A percentile compares a stretch with the other conserved stretches of the same genome.
These are phyloP conservation scores for Rhagologus leucostigma DNA, from an alignment of 2,113 vertebrate genomes.

Conservation along the genomic window DNA sequence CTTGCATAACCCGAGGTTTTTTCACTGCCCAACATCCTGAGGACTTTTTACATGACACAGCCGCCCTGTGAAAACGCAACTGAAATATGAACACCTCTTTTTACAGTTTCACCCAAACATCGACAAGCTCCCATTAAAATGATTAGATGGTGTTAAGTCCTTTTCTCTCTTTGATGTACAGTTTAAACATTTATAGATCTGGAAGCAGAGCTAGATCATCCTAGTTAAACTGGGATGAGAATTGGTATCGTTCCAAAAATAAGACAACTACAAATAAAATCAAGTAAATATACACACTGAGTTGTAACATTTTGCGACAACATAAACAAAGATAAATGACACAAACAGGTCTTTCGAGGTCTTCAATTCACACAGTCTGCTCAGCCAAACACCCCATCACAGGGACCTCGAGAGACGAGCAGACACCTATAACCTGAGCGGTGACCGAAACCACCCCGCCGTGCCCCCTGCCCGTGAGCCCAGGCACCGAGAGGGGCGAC, in stretches of 20 bases:
- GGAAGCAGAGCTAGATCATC: neutral
- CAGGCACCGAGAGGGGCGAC: neutral
- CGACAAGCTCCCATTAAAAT: neutral
- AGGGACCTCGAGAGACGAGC: neutral
- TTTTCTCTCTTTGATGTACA: neutral
- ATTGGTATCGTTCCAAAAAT: neutral
- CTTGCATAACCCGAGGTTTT: neutral
- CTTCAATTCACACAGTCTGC: neutral
- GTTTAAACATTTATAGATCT: conserved; percentile 10
- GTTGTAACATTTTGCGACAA: neutral
- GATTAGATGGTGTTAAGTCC: neutral
- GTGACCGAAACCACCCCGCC: rapidly evolving
- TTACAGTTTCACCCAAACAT: neutral
- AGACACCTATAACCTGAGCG: neutral
- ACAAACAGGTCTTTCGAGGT: neutral
- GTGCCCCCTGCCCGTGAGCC: neutral
- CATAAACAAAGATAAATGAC: neutral
- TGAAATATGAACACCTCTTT: neutral
- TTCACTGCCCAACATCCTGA: neutral
- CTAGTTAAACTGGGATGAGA: neutral
- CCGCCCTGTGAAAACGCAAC: neutral
- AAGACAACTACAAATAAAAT: neutral
- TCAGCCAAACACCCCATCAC: neutral
- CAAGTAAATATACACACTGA: neutral
- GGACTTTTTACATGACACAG: neutral